These are phyloP conservation scores for Bactericera cockerelli DNA, from an alignment of 1,140 invertebrate genomes.

Conservation along the genomic window DNA sequence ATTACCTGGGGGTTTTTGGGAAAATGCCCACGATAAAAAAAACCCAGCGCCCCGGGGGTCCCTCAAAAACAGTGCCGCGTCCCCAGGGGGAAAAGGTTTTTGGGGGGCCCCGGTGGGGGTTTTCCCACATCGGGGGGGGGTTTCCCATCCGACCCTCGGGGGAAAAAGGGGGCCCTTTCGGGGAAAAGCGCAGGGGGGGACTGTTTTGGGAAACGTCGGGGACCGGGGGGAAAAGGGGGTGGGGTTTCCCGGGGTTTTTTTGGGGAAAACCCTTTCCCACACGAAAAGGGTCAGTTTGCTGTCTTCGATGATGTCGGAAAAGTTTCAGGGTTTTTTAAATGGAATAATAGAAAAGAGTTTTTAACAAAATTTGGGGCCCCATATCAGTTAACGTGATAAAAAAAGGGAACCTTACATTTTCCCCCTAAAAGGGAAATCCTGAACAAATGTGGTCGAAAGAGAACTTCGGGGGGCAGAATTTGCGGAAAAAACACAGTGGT, in stretches of 20 bases:
- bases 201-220: slow-evolving; percentile 45
- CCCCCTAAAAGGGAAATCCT: too few species aligned
- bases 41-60: slow-evolving; percentile 50
- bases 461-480: too few species aligned
- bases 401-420: too few species aligned
- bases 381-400: neutral
- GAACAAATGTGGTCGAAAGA: too few species aligned
- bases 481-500: too few species aligned
- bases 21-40: slow-evolving; percentile 71
- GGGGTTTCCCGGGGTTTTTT: slow-evolving; percentile 55
- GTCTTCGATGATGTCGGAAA: slow-evolving; percentile 41
- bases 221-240: slow-evolving; percentile 43
- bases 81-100: slow-evolving; percentile 53
- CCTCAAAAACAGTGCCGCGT: slow-evolving; percentile 52
- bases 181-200: slow-evolving; percentile 44
- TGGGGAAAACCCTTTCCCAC: slow-evolving; percentile 46
- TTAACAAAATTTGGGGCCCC: neutral
- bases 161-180: slow-evolving; percentile 50
- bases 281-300: slow-evolving; percentile 45
- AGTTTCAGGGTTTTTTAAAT: too few species aligned
- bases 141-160: slow-evolving; percentile 56
- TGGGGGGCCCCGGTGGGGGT: slow-evolving; percentile 49
- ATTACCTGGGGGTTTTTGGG: slow-evolving; percentile 63
- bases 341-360: slow-evolving; percentile 2
- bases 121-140: slow-evolving; percentile 49